Base-by-base conservation (phyloP, 2,113 vertebrate species). In the Oceanodroma tethys region DNA sequence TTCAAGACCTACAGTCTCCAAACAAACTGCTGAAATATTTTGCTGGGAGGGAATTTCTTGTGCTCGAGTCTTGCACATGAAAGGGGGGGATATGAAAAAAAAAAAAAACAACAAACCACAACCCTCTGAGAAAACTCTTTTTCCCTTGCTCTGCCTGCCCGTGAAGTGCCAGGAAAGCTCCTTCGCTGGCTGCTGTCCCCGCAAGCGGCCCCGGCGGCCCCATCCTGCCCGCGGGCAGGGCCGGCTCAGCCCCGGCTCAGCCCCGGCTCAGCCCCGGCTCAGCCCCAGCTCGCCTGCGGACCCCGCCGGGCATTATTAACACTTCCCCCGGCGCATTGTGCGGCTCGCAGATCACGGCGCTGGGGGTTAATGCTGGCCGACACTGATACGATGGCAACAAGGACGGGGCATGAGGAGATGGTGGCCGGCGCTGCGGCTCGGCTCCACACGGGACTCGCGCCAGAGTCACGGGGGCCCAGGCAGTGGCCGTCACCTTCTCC, bases 11-110 rank as follows among this genome's bases (percentile, higher is more conserved):
- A 40, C 60, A 60, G 30, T 15, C 60, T 91, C 86, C 48, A n/a
- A 76, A 80, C 47, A 72, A 72, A 73, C 63, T 23, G 48, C 73
- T 65, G 32, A 91, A 92, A 26, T 66, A 82, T 81, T 81, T 82
- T 68, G 47, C 93, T 91, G 88, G 81, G 65, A 88, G 71, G 79
- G 32, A 94, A 92, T 63, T 93, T 90, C 74, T 86, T 66, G 40
- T 34, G n/a, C 38, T 81, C 1, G 32, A 93, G 43, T 65, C 81
- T 43, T 7, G 3, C 12, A 62, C 23, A 5, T n/a, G 55, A 84
- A 85, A 84, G 17, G 0, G 0, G 34, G 4, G 1, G 7, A 30
- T 30, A 75, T 10, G 7, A 18, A 27, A 34, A 88, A 15, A 32
- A 23, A 20, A 19, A 40, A 43, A 21, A 11, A 38, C 25, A 4